Conservation (phyloP, 2,113 vertebrate genomes). For the Symphodus melops region DNA sequence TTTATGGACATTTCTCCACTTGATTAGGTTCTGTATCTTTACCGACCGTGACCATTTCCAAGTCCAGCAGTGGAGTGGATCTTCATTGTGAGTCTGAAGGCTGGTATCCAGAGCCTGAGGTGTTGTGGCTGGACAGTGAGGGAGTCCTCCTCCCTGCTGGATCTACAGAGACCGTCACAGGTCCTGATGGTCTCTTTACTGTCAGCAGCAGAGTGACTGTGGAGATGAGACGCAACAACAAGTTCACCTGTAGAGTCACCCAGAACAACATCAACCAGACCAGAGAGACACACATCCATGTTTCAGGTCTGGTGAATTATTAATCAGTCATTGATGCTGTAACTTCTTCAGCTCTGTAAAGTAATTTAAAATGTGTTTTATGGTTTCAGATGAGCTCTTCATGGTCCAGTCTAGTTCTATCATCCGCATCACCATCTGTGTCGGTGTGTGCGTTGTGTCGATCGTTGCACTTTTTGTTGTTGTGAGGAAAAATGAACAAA, state of each 20-base stretch:
- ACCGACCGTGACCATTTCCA: not conserved
- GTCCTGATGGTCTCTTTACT: no score
- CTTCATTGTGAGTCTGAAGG: not conserved
- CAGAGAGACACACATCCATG: not conserved
- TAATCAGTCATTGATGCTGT: not conserved
- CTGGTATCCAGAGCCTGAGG: slow-evolving; percentile 19
- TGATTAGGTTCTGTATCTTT: slow-evolving; percentile 6
- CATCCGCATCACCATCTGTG: not conserved
- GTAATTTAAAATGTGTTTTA: not conserved
- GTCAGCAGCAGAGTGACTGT: no score
- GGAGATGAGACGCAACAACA: no score
- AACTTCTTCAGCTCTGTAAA: no score
- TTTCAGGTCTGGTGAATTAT: not conserved
- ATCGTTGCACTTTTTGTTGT: not conserved
- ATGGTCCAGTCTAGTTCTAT: not conserved
- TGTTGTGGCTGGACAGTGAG: not conserved
- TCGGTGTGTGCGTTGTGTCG: not conserved
- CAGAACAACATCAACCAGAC: no score
- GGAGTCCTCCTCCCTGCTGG: no score
- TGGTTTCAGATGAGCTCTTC: not conserved
- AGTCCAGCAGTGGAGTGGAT: not conserved
- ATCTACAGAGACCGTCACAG: no score
- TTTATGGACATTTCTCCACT: not conserved
- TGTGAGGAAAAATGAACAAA: not conserved
- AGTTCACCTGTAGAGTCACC: no score